A percentile compares a stretch with the other conserved stretches of the same genome.
Conservation (phyloP, 2,888 invertebrate genomes). For the Crematogaster levior region DNA sequence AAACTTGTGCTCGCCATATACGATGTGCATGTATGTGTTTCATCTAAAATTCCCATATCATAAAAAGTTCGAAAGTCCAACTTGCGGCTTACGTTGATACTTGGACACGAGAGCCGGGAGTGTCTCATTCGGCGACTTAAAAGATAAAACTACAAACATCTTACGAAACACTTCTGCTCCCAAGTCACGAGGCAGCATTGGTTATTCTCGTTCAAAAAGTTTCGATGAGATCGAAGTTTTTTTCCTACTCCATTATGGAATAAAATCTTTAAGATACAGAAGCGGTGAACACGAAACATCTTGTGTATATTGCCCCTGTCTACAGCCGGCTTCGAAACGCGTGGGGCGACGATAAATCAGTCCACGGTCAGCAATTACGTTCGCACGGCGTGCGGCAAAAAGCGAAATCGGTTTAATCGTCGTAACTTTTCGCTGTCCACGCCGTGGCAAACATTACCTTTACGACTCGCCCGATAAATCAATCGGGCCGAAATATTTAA, state of each 20-base stretch:
- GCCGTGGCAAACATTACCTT: constrained; percentile 50
- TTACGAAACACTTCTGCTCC: constrained; percentile 16
- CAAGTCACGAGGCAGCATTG: constrained; percentile 48
- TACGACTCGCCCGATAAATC: constrained; percentile 53
- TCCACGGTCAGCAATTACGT: constrained; percentile 51
- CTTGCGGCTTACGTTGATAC: constrained; percentile 30
- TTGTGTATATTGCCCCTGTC: neutral
- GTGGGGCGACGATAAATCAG: constrained; percentile 43
- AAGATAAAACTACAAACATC: constrained; percentile 33
- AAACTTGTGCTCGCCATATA: neutral
- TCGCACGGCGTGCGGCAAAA: constrained; percentile 39
- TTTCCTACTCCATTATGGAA: neutral
- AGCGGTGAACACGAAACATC: neutral
- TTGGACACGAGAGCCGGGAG: constrained; percentile 1
- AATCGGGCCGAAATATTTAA: constrained; percentile 65
- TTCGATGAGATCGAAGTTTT: constrained; percentile 31
- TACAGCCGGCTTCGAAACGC: neutral
- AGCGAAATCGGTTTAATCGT: constrained; percentile 52
- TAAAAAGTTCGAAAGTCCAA: constrained; percentile 9
- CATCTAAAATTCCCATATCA: neutral
- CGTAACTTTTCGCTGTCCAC: constrained; percentile 56
- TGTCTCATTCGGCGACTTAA: constrained; percentile 28
- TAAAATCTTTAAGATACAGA: constrained; percentile 42
- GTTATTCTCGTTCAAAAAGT: constrained; percentile 44
- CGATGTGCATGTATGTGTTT: neutral